Evolutionary conservation across 2,797 vertebrate species (phyloP).

Genomic region (Paramormyrops hopkinsi): DNA sequence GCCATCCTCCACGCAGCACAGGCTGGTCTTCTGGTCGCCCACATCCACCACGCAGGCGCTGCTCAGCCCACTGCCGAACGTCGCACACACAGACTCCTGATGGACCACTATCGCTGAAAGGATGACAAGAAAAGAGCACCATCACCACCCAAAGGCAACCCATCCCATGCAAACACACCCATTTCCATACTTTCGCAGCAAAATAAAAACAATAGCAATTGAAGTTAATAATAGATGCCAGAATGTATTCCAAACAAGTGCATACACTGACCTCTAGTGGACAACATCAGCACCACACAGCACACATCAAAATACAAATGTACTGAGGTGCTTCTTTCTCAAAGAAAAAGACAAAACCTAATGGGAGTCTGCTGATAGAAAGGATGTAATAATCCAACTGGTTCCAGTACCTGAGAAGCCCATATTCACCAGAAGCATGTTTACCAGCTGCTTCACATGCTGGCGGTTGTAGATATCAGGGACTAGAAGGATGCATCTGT

Average conservation of each 20-base stretch:
- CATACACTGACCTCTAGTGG: constrained; percentile 5
- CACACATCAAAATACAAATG: neutral
- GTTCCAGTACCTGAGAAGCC: constrained; percentile 82
- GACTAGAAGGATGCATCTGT: constrained; percentile 91
- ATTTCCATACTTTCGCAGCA: neutral
- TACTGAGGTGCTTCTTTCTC: neutral
- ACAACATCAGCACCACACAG: neutral
- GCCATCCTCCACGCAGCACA: constrained; percentile 94
- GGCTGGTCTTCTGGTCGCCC: constrained; percentile 93
- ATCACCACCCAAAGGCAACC: neutral
- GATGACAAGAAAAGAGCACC: neutral
- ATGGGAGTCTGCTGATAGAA: neutral
- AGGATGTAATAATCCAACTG: neutral
- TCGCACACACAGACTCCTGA: constrained; percentile 93
- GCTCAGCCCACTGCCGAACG: constrained; percentile 88
- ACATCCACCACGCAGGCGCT: constrained; percentile 93
- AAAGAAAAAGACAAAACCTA: neutral
- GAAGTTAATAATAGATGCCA: neutral
- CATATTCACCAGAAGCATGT: constrained; percentile 89
- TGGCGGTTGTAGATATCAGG: constrained; percentile 94
- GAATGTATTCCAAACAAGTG: neutral
- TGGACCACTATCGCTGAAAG: constrained; percentile 82
- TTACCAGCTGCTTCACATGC: constrained; percentile 88
- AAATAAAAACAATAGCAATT: neutral
- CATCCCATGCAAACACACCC: neutral